These are phyloP conservation scores for Fistularia tabacaria DNA, from an alignment of 2,797 vertebrate genomes.

Conservation along the genomic window DNA sequence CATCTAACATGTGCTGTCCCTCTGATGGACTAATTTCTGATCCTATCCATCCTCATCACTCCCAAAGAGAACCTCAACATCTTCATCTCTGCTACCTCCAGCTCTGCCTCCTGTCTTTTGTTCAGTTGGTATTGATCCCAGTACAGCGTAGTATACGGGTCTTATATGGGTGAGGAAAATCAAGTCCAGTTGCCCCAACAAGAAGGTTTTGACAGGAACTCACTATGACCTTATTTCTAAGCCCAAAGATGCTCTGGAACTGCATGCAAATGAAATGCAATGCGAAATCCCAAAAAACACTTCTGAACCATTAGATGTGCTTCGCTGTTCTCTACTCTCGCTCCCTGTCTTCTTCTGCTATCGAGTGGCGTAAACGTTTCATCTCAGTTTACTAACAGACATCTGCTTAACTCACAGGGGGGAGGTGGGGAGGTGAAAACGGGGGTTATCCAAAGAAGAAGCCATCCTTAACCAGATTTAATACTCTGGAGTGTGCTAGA, in stretches of 20 bases:
- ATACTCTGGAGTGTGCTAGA: slow-evolving; percentile 31
- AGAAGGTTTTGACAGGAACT: no score
- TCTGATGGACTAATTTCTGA: no score
- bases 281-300: neutral
- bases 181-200: no score
- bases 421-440: neutral
- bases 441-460: slow-evolving; percentile 3
- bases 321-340: no score
- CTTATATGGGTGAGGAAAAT: no score
- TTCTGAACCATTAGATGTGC: neutral
- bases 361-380: slow-evolving; percentile 21
- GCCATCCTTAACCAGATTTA: slow-evolving; percentile 22
- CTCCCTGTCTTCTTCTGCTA: no score
- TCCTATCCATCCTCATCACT: no score
- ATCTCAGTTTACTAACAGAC: slow-evolving; percentile 31
- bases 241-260: neutral
- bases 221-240: slow-evolving; percentile 3
- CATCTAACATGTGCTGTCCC: no score
- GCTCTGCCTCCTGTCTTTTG: no score
- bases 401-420: slow-evolving; percentile 19
- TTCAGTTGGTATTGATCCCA: no score
- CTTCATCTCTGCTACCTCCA: no score
- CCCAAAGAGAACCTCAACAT: no score
- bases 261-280: slow-evolving; percentile 11
- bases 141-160: neutral